Percentiles rank a stretch among this genome's conserved stretches.
Conservation (phyloP, 1,140 invertebrate species). For the Hycleus cichorii region DNA sequence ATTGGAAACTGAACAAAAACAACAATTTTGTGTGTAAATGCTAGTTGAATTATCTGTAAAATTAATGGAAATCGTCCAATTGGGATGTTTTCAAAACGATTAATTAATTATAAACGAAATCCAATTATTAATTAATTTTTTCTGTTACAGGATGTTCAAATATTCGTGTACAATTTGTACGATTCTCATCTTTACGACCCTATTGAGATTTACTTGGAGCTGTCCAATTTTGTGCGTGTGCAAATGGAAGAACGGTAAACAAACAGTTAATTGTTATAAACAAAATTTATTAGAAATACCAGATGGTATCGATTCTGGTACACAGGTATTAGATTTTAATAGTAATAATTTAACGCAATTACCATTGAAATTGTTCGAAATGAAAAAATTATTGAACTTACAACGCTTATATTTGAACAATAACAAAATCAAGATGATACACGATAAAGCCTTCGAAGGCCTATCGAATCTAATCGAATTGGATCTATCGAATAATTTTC, state of each 20-base stretch:
- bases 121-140: background rate
- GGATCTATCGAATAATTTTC: conserved; percentile 73
- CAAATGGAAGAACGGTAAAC: conserved; percentile 87
- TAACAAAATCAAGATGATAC: conserved; percentile 67
- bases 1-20: too few species aligned
- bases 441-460: conserved; percentile 69
- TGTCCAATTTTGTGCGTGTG: conserved; percentile 73
- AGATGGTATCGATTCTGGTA: conserved; percentile 70
- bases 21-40: too few species aligned
- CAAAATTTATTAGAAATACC: conserved; percentile 65
- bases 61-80: too few species aligned
- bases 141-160: background rate
- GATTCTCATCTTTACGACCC: too few species aligned
- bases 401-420: conserved; percentile 75
- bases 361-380: conserved; percentile 64
- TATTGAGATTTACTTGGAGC: background rate
- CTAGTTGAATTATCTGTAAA: too few species aligned
- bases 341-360: conserved; percentile 71
- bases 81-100: too few species aligned
- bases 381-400: conserved; percentile 71
- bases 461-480: conserved; percentile 81
- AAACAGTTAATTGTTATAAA: conserved; percentile 76
- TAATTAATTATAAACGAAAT: too few species aligned
- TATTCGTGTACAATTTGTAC: background rate
- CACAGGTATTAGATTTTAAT: conserved; percentile 78